These are phyloP conservation scores for Chanos chanos DNA, from an alignment of 2,797 vertebrate genomes.

Conservation along the genomic window DNA sequence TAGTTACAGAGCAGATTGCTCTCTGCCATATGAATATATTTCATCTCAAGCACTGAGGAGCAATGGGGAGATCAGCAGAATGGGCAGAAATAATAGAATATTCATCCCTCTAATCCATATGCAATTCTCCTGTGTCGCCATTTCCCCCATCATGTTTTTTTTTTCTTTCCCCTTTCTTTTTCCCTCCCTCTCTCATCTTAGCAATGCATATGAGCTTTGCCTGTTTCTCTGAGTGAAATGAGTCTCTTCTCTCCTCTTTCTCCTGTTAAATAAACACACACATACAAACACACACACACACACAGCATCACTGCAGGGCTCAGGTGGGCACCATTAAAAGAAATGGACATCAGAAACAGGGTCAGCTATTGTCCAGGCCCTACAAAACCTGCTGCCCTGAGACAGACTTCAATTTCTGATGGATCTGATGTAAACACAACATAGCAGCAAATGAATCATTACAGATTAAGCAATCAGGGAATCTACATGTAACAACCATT, in stretches of 20 bases:
- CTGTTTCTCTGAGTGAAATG: conserved; percentile 91
- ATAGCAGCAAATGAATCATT: no score
- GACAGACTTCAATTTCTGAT: no score
- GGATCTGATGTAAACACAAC: no score
- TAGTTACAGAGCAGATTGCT: conserved; percentile 63
- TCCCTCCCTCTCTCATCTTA: conserved; percentile 65
- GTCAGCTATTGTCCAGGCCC: no score
- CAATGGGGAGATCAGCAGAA: conserved; percentile 98
- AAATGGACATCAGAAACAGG: no score
- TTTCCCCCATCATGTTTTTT: no score
- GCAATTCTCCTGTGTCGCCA: conserved; percentile 93
- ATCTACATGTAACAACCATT: no score
- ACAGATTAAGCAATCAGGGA: no score
- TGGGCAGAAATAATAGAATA: conserved; percentile 99
- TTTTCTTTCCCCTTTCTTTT: conserved; percentile 33
- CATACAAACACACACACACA: conserved; percentile 78
- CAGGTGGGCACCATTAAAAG: no score
- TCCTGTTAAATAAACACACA: conserved; percentile 61
- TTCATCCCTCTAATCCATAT: conserved; percentile 99
- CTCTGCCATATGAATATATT: conserved; percentile 68
- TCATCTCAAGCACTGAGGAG: conserved; percentile 80
- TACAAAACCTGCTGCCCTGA: no score
- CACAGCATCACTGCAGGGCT: conserved; percentile 83
- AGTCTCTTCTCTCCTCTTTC: conserved; percentile 86
- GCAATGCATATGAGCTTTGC: conserved; percentile 86